phyloP scores from a whole-genome alignment of 2,888 invertebrate genomes.

The Eueremaeus valkanovi region DNA sequence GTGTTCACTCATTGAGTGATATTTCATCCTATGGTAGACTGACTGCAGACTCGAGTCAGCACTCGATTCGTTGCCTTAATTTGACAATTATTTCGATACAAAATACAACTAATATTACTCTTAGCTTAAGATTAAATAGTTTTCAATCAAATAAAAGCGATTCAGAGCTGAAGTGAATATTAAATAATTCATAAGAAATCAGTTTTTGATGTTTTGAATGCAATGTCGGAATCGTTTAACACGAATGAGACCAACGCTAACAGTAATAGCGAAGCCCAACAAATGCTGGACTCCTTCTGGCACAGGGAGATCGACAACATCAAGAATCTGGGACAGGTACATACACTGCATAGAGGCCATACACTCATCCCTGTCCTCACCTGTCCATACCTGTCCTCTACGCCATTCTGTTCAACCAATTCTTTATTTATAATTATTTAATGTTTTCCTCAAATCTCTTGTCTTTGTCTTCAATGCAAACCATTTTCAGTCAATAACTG shows the following conservation, averaged over 20 bases:
- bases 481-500: too few relatives aligned
- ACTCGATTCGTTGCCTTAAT: background rate
- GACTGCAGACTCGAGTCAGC: background rate
- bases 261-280: conserved; percentile 60
- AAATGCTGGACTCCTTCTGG: conserved; percentile 75
- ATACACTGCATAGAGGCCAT: too few relatives aligned
- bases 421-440: too few relatives aligned
- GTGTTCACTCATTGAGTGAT: background rate
- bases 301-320: conserved; percentile 74
- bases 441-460: too few relatives aligned
- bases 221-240: conserved; percentile 1
- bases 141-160: too few relatives aligned
- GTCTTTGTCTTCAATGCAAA: too few relatives aligned
- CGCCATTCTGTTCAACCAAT: background rate
- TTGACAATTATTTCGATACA: background rate
- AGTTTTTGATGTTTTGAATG: too few relatives aligned
- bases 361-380: too few relatives aligned
- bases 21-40: background rate
- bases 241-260: background rate
- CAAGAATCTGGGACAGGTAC: conserved; percentile 68
- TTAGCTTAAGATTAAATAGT: too few relatives aligned
- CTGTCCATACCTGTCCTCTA: background rate
- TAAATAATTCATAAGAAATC: too few relatives aligned
- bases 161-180: too few relatives aligned
- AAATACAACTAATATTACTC: background rate